Percentiles rank a stretch among this genome's conserved stretches.
phyloP scores from a whole-genome alignment of 2,888 invertebrate species.

The Minunthozetes semirufus region DNA sequence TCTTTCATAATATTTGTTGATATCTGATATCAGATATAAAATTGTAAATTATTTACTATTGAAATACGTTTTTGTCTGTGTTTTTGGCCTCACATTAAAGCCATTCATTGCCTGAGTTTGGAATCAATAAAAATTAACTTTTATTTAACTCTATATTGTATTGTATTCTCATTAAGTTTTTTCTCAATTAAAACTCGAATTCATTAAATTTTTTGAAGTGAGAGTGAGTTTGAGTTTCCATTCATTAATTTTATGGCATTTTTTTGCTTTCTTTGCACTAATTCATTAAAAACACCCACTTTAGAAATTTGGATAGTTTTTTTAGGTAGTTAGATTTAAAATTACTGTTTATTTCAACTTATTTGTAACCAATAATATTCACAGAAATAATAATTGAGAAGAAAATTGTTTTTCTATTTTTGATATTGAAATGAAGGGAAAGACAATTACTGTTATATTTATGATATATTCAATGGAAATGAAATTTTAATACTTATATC shows the following conservation, averaged over 20 bases:
- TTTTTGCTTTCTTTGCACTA: no score
- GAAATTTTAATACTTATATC: constrained; percentile 6
- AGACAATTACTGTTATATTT: neutral
- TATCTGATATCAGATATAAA: constrained; percentile 5
- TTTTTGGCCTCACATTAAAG: neutral
- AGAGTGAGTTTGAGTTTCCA: constrained; percentile 16
- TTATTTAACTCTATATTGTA: neutral
- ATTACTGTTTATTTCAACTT: neutral
- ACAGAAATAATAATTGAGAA: neutral
- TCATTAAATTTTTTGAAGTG: constrained; percentile 18
- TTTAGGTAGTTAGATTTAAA: neutral
- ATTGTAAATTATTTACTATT: neutral
- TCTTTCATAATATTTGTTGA: constrained; percentile 21
- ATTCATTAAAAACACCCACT: neutral
- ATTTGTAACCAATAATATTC: neutral
- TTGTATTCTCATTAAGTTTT: constrained; percentile 10
- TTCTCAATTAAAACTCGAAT: neutral
- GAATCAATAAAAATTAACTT: neutral
- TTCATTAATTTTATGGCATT: neutral
- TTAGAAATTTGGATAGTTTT: neutral
- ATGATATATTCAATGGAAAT: neutral
- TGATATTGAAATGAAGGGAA: neutral
- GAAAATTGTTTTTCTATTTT: neutral
- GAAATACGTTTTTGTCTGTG: neutral
- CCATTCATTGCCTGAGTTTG: neutral